Evolutionary conservation across 2,888 invertebrate genomes (phyloP), one percentile per base, ranked within the genome.

Genomic region (Ichneumon xanthorius): DNA sequence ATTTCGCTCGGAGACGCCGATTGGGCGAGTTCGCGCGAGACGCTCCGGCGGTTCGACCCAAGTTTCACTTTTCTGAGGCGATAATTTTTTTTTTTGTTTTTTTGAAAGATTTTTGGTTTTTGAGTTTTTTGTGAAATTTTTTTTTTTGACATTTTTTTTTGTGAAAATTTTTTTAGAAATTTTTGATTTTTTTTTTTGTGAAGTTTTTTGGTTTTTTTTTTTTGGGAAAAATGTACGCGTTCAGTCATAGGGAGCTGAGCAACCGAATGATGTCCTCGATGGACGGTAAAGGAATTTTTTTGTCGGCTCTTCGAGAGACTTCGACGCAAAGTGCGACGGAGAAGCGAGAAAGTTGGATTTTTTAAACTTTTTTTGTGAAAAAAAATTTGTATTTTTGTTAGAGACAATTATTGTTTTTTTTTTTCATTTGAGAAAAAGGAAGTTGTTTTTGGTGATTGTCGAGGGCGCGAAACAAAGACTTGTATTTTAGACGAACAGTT

Each of bases 211-310:
- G 5, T 80, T 81, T 79, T n/a, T 71, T 67, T 84, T 71, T 37
- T 37, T 53, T 26, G 65, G 50, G 30, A 33, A 63, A 37, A 82
- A 97, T 97, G 97, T 96, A 96, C 93, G 96, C 96, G 22, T 92
- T 90, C 79, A 92, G 91, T 94, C 97, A 97, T 95, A 97, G 97
- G 92, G 96, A 96, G 68, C 95, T 96, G 72, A 95, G 96, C 87
- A 97, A 96, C 94, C 95, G 97, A 87, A 96, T 96, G 92, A 96
- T 97, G 92, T 96, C 96, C 87, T 96, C 97, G 4, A 96, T 97
- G 33, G 97, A 97, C 96, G 97, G 97, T 97, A 95, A 89, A 88
- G 1, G 5, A 19, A 53, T n/a, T 53, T 53, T 53, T 22, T 53
- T 16, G 14, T 37, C 1, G 0, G 6, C 5, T 7, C 37, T 37